Percentiles rank a stretch among this genome's conserved stretches.
These are phyloP conservation scores for Aegotheles bennettii DNA, from an alignment of 2,113 vertebrate species.

Conservation along the genomic window DNA sequence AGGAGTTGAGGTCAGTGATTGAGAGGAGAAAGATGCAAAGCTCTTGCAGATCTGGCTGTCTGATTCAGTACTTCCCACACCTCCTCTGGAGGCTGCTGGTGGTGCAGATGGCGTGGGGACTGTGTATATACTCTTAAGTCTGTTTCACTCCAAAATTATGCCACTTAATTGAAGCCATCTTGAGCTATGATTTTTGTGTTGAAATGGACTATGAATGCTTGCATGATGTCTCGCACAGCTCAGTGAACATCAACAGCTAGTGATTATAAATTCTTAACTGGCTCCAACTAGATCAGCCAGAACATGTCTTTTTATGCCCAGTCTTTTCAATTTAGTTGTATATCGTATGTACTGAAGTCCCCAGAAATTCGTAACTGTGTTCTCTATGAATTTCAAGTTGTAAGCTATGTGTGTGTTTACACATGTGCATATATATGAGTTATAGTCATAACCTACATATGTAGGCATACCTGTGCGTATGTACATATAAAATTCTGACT, in stretches of 20 bases:
- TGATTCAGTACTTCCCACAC: not conserved
- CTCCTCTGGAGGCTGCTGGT: not conserved
- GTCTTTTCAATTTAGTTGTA: not conserved
- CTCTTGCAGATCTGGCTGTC: not conserved
- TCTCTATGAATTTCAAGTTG: not conserved
- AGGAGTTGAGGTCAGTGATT: not conserved
- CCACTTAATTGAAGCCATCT: not conserved
- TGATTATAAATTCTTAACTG: not conserved
- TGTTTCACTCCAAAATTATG: not conserved
- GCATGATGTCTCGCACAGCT: not conserved
- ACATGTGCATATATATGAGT: not conserved
- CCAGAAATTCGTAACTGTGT: not conserved
- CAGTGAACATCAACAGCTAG: not conserved
- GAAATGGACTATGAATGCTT: not conserved
- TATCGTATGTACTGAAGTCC: not conserved
- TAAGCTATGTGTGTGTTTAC: not conserved
- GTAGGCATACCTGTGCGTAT: accelerated
- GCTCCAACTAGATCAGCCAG: not conserved
- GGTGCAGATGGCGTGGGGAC: not conserved
- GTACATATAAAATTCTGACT: not conserved
- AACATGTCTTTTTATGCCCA: not conserved
- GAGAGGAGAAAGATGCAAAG: not conserved
- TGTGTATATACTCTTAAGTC: not conserved
- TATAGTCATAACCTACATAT: not conserved
- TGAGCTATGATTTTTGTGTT: not conserved